A percentile compares a stretch with the other conserved stretches of the same genome.
phyloP scores from a whole-genome alignment of 1,140 invertebrate genomes.

The Lerema accius region DNA sequence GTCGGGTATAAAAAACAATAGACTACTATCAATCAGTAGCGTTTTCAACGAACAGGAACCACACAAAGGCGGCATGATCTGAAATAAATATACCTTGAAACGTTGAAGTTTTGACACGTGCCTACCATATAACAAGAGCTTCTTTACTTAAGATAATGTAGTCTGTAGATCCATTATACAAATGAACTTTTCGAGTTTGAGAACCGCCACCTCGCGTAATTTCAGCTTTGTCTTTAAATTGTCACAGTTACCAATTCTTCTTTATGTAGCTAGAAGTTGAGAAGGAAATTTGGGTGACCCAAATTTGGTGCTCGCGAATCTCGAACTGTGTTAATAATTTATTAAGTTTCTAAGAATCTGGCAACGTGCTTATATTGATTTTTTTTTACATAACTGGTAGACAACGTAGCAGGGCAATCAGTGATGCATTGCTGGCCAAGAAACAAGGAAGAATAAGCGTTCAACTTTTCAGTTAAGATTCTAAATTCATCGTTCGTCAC shows the following conservation, averaged over 20 bases:
- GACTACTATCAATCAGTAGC: too few species aligned
- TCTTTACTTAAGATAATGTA: background rate
- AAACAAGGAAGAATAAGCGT: too few species aligned
- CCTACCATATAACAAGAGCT: background rate
- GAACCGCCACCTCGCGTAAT: conserved; percentile 1
- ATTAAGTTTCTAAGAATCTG: background rate
- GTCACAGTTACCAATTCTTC: conserved; percentile 5
- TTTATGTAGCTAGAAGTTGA: background rate
- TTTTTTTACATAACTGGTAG: too few species aligned
- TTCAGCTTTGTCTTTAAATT: conserved; percentile 6
- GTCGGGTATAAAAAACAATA: too few species aligned
- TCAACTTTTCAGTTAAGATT: too few species aligned
- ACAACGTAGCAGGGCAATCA: too few species aligned
- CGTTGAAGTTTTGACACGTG: background rate
- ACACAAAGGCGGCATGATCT: too few species aligned
- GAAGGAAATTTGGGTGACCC: background rate
- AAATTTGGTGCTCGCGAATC: background rate
- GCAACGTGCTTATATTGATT: too few species aligned
- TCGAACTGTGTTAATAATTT: background rate
- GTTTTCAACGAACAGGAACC: too few species aligned
- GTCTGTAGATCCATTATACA: background rate
- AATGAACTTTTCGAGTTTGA: conserved; percentile 2
- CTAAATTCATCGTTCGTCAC: too few species aligned
- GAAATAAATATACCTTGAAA: background rate
- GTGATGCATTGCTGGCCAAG: too few species aligned